Evolutionary conservation across 2,113 vertebrate genomes (phyloP).

Genomic region (Gallinago jamesoni): DNA sequence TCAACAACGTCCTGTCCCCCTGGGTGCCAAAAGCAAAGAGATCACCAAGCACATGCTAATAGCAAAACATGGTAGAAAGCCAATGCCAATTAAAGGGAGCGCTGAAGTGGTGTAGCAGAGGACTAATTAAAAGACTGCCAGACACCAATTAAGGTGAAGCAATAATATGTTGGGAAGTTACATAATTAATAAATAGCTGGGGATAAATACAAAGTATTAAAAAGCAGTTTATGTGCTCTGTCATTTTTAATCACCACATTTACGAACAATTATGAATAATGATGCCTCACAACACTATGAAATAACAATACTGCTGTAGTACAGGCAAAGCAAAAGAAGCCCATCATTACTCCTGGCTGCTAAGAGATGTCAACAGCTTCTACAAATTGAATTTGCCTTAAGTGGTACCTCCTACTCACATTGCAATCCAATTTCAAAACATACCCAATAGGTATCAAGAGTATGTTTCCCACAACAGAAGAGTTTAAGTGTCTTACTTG

Average conservation of each 20-base stretch:
- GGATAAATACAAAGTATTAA: slow-evolving; percentile 20
- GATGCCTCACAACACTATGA: background rate
- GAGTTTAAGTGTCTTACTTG: background rate
- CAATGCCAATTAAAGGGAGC: background rate
- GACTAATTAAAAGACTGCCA: background rate
- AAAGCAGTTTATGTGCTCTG: slow-evolving; percentile 29
- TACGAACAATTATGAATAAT: slow-evolving; percentile 12
- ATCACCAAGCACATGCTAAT: background rate
- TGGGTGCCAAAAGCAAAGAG: background rate
- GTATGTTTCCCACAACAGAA: background rate
- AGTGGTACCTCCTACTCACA: background rate
- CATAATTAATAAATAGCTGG: slow-evolving; percentile 22
- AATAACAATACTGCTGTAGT: background rate
- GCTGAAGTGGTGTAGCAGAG: background rate
- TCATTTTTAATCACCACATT: slow-evolving; percentile 33
- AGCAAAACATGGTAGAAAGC: background rate
- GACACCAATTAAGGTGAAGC: slow-evolving; percentile 20
- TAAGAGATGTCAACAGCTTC: background rate
- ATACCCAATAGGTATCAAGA: background rate
- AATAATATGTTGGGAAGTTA: slow-evolving; percentile 26
- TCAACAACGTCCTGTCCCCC: background rate
- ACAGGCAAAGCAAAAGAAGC: background rate
- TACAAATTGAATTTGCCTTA: background rate
- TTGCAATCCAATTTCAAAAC: background rate
- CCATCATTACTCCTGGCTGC: background rate